phyloP scores from a whole-genome alignment of 2,797 vertebrate species.

The Chaunax sp. region DNA sequence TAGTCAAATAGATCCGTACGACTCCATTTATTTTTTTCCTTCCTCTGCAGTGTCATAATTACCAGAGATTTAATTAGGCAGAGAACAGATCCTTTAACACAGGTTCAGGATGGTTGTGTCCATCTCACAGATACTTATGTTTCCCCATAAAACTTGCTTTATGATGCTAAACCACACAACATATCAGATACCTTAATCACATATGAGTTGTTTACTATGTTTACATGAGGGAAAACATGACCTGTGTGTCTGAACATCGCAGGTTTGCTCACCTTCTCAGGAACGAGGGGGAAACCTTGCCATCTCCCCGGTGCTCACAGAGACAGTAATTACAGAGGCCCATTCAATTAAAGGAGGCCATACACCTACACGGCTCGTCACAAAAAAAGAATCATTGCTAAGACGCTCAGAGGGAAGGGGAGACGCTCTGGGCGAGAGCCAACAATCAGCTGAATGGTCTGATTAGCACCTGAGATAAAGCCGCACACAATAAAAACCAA shows the following conservation, averaged over 20 bases:
- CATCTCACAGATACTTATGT: slow-evolving; percentile 40
- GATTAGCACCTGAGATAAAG: slow-evolving; percentile 12
- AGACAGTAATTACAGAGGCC: slow-evolving; percentile 79
- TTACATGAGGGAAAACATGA: not conserved
- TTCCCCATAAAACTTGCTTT: not conserved
- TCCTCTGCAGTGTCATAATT: slow-evolving; percentile 60
- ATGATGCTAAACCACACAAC: not conserved
- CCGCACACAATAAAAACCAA: slow-evolving; percentile 1
- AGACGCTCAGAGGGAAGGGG: too few relatives aligned
- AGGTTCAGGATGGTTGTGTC: slow-evolving; percentile 39
- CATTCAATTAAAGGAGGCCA: slow-evolving; percentile 75
- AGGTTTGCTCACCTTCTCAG: slow-evolving; percentile 26
- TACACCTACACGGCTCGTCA: slow-evolving; percentile 60
- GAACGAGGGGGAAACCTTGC: slow-evolving; percentile 19
- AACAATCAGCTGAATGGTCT: too few relatives aligned
- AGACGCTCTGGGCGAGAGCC: slow-evolving; percentile 1
- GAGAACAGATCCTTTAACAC: slow-evolving; percentile 70
- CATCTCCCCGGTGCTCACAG: slow-evolving; percentile 53
- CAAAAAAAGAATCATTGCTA: slow-evolving; percentile 56
- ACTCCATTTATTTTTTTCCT: slow-evolving; percentile 21
- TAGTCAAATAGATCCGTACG: slow-evolving; percentile 25
- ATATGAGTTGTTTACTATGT: not conserved
- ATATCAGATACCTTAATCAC: not conserved
- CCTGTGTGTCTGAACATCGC: slow-evolving; percentile 8
- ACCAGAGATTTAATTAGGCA: slow-evolving; percentile 73